Evolutionary conservation across 2,113 vertebrate genomes (phyloP).

Genomic region (Uria lomvia): DNA sequence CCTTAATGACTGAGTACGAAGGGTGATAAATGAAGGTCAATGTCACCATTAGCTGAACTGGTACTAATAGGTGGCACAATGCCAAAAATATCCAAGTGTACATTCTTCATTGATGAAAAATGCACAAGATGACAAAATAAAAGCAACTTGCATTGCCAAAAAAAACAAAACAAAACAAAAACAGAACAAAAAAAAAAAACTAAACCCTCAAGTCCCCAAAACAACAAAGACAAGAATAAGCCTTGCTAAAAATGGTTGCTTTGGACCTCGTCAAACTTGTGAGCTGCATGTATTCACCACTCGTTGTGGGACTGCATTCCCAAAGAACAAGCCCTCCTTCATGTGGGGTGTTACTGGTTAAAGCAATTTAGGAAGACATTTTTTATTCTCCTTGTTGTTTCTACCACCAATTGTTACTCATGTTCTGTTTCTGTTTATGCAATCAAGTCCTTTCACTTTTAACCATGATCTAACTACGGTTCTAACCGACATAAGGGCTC

Average conservation of each 20-base stretch:
- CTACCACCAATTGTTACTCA: slow-evolving; percentile 49
- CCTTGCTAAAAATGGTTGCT: neutral
- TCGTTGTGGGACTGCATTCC: neutral
- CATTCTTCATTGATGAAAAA: neutral
- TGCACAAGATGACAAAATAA: neutral
- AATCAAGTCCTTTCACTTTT: slow-evolving; percentile 50
- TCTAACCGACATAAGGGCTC: neutral
- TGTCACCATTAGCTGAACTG: neutral
- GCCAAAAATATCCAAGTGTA: neutral
- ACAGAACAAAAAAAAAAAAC: neutral
- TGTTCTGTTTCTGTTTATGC: slow-evolving; percentile 59
- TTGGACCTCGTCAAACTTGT: neutral
- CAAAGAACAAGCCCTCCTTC: neutral
- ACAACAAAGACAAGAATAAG: neutral
- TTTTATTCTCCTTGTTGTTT: neutral
- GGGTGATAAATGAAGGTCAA: neutral
- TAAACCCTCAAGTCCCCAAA: neutral
- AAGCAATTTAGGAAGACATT: slow-evolving; percentile 12
- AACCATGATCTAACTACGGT: slow-evolving; percentile 51
- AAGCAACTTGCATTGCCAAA: neutral
- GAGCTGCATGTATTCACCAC: neutral
- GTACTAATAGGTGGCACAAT: neutral
- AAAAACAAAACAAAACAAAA: neutral
- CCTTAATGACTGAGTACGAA: neutral
- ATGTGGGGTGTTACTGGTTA: slow-evolving; percentile 20